A percentile compares a stretch with the other conserved stretches of the same genome.
Evolutionary conservation across 2,113 vertebrate genomes (phyloP).

Genomic region (Riparia riparia): DNA sequence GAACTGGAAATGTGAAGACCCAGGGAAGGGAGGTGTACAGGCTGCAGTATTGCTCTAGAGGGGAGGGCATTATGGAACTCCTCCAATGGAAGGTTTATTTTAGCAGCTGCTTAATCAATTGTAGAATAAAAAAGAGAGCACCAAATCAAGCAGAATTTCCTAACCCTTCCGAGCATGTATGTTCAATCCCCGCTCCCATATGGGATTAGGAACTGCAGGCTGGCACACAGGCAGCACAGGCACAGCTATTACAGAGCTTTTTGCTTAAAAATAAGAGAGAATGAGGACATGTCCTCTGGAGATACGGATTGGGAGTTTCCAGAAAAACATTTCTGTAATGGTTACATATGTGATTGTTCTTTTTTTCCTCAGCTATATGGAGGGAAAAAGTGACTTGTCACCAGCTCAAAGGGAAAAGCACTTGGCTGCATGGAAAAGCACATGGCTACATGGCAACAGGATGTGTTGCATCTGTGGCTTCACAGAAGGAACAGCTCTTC

Average conservation of each 20-base stretch:
- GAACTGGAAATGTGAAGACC: neutral
- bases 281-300: constrained; percentile 2
- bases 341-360: constrained; percentile 52
- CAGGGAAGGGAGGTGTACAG: fast-evolving
- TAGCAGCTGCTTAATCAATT: neutral
- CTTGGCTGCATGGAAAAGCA: neutral
- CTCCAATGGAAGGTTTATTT: neutral
- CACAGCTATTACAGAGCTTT: neutral
- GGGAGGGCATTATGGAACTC: neutral
- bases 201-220: neutral
- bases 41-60: neutral
- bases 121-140: neutral
- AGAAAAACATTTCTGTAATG: constrained; percentile 25
- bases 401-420: constrained; percentile 32
- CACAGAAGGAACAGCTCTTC: constrained; percentile 17
- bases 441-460: neutral
- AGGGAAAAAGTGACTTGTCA: constrained; percentile 31
- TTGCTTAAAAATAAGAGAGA: constrained; percentile 8
- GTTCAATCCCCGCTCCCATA: neutral
- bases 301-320: neutral
- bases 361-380: neutral
- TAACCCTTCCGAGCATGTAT: neutral
- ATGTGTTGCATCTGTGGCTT: constrained; percentile 36
- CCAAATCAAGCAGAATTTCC: neutral
- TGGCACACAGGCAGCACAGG: neutral